Conservation (phyloP, 2,888 invertebrate species). For the Bombyx huttoni region DNA sequence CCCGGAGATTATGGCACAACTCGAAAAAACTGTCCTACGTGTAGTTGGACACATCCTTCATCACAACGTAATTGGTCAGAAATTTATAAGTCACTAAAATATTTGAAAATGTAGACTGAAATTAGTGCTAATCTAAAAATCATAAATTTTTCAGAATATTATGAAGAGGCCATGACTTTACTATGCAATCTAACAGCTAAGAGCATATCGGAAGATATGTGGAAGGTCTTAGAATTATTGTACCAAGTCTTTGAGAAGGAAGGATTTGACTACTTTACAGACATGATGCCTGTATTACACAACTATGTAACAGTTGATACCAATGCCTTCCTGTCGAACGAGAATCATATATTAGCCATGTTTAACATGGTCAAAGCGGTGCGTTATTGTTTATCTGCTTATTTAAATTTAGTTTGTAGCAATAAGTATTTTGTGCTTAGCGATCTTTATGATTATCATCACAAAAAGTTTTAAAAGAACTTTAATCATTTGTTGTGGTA, state of each 20-base stretch:
- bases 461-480: too few species aligned
- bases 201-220: conserved; percentile 93
- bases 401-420: too few species aligned
- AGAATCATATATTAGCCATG: conserved; percentile 89
- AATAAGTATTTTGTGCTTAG: too few species aligned
- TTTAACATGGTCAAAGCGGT: conserved; percentile 96
- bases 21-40: conserved; percentile 93
- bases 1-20: conserved; percentile 84
- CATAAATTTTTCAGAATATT: conserved; percentile 80
- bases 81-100: not conserved
- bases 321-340: conserved; percentile 91
- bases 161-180: conserved; percentile 95
- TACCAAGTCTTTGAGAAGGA: conserved; percentile 95
- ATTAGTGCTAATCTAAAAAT: not conserved
- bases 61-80: conserved; percentile 85
- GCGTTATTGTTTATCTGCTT: conserved; percentile 23
- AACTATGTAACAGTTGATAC: conserved; percentile 98
- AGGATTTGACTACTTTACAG: conserved; percentile 95
- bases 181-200: conserved; percentile 93
- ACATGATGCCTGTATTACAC: conserved; percentile 98
- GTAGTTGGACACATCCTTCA: conserved; percentile 88
- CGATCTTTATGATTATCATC: too few species aligned
- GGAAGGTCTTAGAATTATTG: conserved; percentile 92
- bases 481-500: too few species aligned
- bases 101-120: not conserved